Evolutionary conservation across 2,797 vertebrate species (phyloP).

Genomic region (Dendrocincla tyrannina): DNA sequence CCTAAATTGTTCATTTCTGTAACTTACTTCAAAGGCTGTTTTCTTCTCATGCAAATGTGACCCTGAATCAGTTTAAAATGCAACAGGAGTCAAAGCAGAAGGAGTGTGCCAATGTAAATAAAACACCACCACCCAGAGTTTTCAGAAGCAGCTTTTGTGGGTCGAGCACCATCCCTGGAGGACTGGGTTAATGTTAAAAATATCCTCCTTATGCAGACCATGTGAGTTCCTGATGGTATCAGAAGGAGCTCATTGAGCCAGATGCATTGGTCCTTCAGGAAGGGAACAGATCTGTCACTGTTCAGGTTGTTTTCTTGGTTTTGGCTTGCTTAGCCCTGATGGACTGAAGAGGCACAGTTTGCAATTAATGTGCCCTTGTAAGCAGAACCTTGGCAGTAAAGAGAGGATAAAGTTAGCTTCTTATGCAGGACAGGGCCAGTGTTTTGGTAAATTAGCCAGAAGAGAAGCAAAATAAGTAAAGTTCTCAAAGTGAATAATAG

Average conservation of each 20-base stretch:
- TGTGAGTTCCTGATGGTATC: background rate
- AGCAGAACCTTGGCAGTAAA: background rate
- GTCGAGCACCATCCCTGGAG: background rate
- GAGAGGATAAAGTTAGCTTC: background rate
- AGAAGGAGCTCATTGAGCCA: background rate
- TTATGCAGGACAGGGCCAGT: background rate
- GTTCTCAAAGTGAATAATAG: background rate
- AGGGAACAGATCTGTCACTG: background rate
- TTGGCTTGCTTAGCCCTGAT: background rate
- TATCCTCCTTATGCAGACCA: background rate
- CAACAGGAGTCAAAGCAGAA: background rate
- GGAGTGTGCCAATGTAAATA: constrained; percentile 10
- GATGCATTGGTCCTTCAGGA: background rate
- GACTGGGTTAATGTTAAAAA: constrained; percentile 46
- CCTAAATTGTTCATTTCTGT: background rate
- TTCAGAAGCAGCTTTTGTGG: constrained; percentile 61
- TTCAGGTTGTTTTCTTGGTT: background rate
- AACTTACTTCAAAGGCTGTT: background rate
- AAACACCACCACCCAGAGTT: constrained; percentile 69
- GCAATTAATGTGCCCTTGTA: background rate
- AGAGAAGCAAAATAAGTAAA: background rate
- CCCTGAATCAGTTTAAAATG: background rate
- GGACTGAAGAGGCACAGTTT: background rate
- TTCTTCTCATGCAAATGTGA: background rate
- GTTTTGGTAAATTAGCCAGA: background rate